Evolutionary conservation across 2,797 vertebrate genomes (phyloP).

Genomic region (Sebastes cheni): DNA sequence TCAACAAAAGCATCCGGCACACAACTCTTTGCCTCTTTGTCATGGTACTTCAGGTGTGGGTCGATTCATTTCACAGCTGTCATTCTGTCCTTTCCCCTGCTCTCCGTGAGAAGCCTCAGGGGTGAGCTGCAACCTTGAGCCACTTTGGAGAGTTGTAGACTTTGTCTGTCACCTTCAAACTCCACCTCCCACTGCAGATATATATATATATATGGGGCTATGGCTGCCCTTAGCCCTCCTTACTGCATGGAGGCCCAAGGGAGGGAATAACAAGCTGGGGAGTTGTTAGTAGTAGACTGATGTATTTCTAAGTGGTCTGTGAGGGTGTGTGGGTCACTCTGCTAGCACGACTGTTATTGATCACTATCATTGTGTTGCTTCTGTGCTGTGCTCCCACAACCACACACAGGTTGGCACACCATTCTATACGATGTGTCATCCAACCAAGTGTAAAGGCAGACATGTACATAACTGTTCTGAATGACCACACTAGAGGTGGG

Average conservation of each 20-base stretch:
- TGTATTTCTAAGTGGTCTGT: constrained; percentile 53
- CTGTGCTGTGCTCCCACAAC: constrained; percentile 3
- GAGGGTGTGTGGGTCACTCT: constrained; percentile 40
- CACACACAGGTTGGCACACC: background rate
- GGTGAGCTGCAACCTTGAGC: constrained; percentile 71
- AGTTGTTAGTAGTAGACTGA: constrained; percentile 51
- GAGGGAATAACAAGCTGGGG: constrained; percentile 53
- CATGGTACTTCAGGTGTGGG: constrained; percentile 35
- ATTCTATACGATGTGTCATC: background rate
- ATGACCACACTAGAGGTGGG: background rate
- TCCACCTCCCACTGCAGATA: constrained; percentile 46
- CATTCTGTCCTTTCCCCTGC: constrained; percentile 56
- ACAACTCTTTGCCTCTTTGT: background rate
- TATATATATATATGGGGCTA: constrained; percentile 5
- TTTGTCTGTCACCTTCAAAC: constrained; percentile 75
- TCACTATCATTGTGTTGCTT: constrained; percentile 39
- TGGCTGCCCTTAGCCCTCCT: constrained; percentile 48
- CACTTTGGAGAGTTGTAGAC: constrained; percentile 66
- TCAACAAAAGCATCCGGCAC: constrained; percentile 15
- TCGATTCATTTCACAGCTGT: constrained; percentile 67
- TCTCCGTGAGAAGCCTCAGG: constrained; percentile 44
- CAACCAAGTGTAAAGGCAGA: background rate
- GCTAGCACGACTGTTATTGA: constrained; percentile 47
- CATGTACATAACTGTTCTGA: background rate
- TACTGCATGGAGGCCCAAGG: constrained; percentile 43